Evolutionary conservation across 2,888 invertebrate genomes (phyloP), one percentile per base, ranked within the genome.

Genomic region (Argyresthia albistria): DNA sequence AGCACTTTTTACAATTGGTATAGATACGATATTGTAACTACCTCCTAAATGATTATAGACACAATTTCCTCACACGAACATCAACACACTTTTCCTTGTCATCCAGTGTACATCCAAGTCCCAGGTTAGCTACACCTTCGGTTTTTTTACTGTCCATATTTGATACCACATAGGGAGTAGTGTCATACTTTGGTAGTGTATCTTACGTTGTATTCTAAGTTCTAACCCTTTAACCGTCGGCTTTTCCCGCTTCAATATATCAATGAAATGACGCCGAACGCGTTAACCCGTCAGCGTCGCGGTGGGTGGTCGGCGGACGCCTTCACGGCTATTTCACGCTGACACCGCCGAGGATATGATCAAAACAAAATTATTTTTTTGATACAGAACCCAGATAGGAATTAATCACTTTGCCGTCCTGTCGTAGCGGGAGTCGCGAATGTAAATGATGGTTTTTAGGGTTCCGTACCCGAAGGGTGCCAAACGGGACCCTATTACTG

Each of bases 261-360:
- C 86, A 83, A 74, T 71, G 82, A 78, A 77, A 81, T 86, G 84
- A 84, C 81, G 73, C 69, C 76, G 64, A 62, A 63, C 73, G 79
- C 79, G 81, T 80, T 80, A 81, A 72, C 70, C 82, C 80, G 80
- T 82, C 83, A 73, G 64, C 80, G 66, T 67, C 86, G 63, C 84
- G 55, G 75, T 86, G 86, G 86, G 86, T 86, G 86, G 84, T 76
- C 84, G 71, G 58, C 11, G 70, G 75, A 70, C 77, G 77, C 70
- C 72, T 79, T 76, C 69, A 78, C 76, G 83, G 74, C 70, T 75
- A 80, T 82, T 82, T 80, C 79, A 82, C 76, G 72, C 71, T 59
- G 65, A 64, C 62, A 65, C 67, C 66, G 66, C 70, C 69, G 68
- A 78, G 77, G 79, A 82, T 77, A 78, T 79, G 76, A 74, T 74